Evolutionary conservation across 35 echinoderm and acorn worm genomes (phyloP).

Genomic region (Eucidaris tribuloides): DNA sequence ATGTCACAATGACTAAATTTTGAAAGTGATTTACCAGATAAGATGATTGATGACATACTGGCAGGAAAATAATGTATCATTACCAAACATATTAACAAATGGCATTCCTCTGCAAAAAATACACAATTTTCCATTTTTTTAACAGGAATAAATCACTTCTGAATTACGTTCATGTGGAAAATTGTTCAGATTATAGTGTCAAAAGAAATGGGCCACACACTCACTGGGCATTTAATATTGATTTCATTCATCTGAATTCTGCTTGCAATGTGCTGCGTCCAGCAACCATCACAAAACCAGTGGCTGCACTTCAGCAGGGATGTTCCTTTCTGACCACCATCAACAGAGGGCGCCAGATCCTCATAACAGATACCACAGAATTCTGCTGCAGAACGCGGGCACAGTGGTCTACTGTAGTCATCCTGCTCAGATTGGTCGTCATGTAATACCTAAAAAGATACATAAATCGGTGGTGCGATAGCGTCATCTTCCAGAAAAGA

Average conservation of each 20-base stretch:
- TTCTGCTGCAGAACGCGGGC: too few relatives aligned
- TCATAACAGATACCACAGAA: conserved; percentile 57
- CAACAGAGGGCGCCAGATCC: conserved; percentile 1
- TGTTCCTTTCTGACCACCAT: neutral
- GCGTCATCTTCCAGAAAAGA: too few relatives aligned
- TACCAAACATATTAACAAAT: neutral
- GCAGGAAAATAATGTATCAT: neutral
- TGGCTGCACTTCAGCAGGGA: conserved; percentile 47
- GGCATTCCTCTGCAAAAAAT: neutral
- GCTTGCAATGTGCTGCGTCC: conserved; percentile 40
- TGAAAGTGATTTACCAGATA: too few relatives aligned
- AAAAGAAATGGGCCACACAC: too few relatives aligned
- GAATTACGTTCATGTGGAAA: too few relatives aligned
- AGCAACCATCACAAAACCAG: conserved; percentile 76
- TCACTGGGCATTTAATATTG: conserved; percentile 64
- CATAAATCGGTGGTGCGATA: too few relatives aligned
- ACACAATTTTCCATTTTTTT: neutral
- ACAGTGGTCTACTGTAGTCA: too few relatives aligned
- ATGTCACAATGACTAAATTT: too few relatives aligned
- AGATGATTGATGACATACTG: too few relatives aligned
- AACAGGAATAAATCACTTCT: neutral
- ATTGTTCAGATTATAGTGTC: too few relatives aligned
- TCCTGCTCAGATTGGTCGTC: too few relatives aligned
- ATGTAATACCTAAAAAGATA: too few relatives aligned
- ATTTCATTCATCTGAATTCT: conserved; percentile 55